phyloP scores from a whole-genome alignment of 1,140 invertebrate species.

The Dryas iulia region DNA sequence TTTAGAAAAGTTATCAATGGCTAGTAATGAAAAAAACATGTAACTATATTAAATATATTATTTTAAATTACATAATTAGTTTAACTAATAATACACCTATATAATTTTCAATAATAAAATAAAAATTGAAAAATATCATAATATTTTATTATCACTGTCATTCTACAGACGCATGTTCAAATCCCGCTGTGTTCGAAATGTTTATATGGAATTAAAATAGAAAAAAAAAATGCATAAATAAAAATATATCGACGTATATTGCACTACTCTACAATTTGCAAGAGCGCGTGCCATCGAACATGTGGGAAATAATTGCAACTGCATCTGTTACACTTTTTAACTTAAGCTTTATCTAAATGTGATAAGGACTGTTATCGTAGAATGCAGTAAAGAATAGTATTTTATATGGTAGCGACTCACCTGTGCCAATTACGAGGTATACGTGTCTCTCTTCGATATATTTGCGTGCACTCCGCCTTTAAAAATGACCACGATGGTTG shows the following conservation, averaged over 20 bases:
- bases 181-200: background rate
- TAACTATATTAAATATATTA: too few species aligned
- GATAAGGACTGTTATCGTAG: slow-evolving; percentile 25
- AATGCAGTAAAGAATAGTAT: slow-evolving; percentile 8
- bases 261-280: slow-evolving; percentile 29
- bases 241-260: background rate
- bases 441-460: slow-evolving; percentile 39
- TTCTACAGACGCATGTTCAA: background rate
- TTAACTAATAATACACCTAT: too few species aligned
- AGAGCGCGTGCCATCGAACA: slow-evolving; percentile 52
- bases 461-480: slow-evolving; percentile 11
- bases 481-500: background rate
- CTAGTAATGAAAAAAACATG: too few species aligned
- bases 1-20: too few species aligned
- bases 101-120: too few species aligned
- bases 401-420: slow-evolving; percentile 40
- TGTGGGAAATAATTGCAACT: slow-evolving; percentile 55
- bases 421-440: slow-evolving; percentile 55
- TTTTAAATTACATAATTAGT: too few species aligned
- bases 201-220: background rate
- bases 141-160: background rate
- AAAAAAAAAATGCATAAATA: background rate
- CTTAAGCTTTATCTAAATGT: slow-evolving; percentile 18
- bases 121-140: background rate
- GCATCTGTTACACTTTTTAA: slow-evolving; percentile 26